These are phyloP conservation scores for Oryzaephilus surinamensis DNA, from an alignment of 1,140 invertebrate genomes.

Conservation along the genomic window DNA sequence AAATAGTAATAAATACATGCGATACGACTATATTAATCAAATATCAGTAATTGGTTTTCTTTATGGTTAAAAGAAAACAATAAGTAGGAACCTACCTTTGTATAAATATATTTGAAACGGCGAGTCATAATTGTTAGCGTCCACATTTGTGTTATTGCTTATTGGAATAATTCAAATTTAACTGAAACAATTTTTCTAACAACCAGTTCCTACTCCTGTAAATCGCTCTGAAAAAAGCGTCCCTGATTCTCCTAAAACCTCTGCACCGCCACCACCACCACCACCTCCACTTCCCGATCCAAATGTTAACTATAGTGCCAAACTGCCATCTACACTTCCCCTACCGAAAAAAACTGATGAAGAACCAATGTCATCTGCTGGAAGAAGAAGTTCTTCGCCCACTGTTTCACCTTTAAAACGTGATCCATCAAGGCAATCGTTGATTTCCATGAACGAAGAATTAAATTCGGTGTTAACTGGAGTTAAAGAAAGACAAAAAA, in stretches of 20 bases:
- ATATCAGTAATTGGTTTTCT: no score
- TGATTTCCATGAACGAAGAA: slow-evolving; percentile 41
- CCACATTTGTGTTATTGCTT: neutral
- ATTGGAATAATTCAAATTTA: neutral
- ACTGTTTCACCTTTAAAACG: slow-evolving; percentile 14
- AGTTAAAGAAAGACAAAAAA: slow-evolving; percentile 44
- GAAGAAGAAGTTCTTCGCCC: no score
- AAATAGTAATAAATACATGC: no score
- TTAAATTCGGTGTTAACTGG: slow-evolving; percentile 51
- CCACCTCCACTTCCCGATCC: slow-evolving; percentile 17
- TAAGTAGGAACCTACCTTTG: no score
- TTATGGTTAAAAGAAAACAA: no score
- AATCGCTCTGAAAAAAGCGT: no score
- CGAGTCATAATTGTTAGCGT: neutral
- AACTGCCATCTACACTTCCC: slow-evolving; percentile 12
- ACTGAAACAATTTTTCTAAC: neutral
- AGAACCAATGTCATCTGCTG: slow-evolving; percentile 10
- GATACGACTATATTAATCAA: no score
- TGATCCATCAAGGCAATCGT: slow-evolving; percentile 17
- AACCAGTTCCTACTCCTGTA: neutral
- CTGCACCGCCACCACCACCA: slow-evolving; percentile 18
- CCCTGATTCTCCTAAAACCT: slow-evolving; percentile 7
- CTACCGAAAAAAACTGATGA: slow-evolving; percentile 18
- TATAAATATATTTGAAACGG: slow-evolving; percentile 1
- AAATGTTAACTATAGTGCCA: no score